A percentile compares a stretch with the other conserved stretches of the same genome.
Evolutionary conservation across 2,113 vertebrate species (phyloP).

Genomic region (Sinocyclocheilus maitianheensis): DNA sequence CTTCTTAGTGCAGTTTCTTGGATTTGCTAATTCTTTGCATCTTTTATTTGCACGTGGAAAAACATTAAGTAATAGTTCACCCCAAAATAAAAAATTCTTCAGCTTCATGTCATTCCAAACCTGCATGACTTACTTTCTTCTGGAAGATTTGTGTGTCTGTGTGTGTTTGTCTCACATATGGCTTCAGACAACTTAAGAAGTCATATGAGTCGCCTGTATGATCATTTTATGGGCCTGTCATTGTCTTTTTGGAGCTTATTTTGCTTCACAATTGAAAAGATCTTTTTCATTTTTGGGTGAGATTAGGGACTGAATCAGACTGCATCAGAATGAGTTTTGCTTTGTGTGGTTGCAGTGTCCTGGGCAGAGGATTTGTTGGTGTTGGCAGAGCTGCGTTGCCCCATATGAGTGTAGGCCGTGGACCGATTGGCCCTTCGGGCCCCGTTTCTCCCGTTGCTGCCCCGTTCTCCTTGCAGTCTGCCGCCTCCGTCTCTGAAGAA

Average conservation of each 20-base stretch:
- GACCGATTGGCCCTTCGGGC: neutral
- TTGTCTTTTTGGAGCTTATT: neutral
- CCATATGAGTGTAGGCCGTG: slow-evolving; percentile 51
- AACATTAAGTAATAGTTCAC: too few species aligned
- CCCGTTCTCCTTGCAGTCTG: neutral
- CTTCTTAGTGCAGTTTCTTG: too few species aligned
- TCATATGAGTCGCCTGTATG: neutral
- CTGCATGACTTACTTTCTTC: too few species aligned
- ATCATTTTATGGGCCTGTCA: neutral
- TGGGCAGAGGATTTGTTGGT: slow-evolving; percentile 57
- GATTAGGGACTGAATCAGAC: too few species aligned
- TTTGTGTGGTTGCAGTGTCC: slow-evolving; percentile 56
- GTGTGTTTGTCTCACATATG: too few species aligned
- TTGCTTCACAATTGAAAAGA: neutral
- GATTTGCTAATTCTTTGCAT: too few species aligned
- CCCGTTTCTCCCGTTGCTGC: neutral
- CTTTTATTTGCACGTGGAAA: too few species aligned
- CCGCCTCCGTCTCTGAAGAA: slow-evolving; percentile 18
- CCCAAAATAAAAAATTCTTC: too few species aligned
- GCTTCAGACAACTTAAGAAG: neutral
- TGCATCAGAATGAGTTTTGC: too few species aligned
- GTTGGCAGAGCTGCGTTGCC: slow-evolving; percentile 59
- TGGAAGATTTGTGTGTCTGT: too few species aligned
- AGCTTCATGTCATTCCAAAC: too few species aligned
- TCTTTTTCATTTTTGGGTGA: neutral